Percentiles rank a stretch among this genome's conserved stretches.
These are phyloP conservation scores for Phaethon lepturus DNA, from an alignment of 2,113 vertebrate genomes.

Conservation along the genomic window DNA sequence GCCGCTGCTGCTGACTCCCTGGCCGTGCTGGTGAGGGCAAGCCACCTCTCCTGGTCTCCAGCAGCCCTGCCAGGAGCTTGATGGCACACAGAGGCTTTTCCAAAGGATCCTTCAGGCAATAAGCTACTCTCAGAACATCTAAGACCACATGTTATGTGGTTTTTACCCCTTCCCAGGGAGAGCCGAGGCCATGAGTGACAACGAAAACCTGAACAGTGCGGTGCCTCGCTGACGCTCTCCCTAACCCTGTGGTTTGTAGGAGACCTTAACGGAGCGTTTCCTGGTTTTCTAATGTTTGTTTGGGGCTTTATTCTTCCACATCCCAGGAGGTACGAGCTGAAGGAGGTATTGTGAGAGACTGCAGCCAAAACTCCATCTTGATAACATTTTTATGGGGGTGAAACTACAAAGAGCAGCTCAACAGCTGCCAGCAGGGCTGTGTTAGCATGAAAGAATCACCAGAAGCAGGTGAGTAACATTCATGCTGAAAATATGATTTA, in stretches of 20 bases:
- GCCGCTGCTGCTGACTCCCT: not conserved
- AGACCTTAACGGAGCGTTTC: not conserved
- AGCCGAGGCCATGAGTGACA: rapidly evolving
- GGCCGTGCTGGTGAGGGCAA: rapidly evolving
- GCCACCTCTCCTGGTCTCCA: not conserved
- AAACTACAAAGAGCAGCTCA: constrained; percentile 37
- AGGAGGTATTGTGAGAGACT: constrained; percentile 12
- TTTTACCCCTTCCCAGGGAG: not conserved
- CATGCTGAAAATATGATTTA: constrained; percentile 45
- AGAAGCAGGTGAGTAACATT: not conserved
- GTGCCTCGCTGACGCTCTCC: rapidly evolving
- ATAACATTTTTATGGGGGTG: constrained; percentile 43
- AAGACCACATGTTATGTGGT: too few relatives aligned
- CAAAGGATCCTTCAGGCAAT: not conserved
- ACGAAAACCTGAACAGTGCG: rapidly evolving
- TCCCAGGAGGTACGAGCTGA: not conserved
- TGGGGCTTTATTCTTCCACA: not conserved
- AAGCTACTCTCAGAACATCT: not conserved
- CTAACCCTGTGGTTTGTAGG: not conserved
- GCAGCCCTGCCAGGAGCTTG: not conserved
- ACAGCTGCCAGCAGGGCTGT: not conserved
- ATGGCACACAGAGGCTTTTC: not conserved
- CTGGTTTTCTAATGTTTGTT: not conserved
- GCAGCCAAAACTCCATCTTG: constrained; percentile 42
- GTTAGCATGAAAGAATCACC: not conserved